Percentiles rank a stretch among this genome's conserved stretches.
Evolutionary conservation across 2,888 invertebrate genomes (phyloP).

Genomic region (Phaonia tiefii): DNA sequence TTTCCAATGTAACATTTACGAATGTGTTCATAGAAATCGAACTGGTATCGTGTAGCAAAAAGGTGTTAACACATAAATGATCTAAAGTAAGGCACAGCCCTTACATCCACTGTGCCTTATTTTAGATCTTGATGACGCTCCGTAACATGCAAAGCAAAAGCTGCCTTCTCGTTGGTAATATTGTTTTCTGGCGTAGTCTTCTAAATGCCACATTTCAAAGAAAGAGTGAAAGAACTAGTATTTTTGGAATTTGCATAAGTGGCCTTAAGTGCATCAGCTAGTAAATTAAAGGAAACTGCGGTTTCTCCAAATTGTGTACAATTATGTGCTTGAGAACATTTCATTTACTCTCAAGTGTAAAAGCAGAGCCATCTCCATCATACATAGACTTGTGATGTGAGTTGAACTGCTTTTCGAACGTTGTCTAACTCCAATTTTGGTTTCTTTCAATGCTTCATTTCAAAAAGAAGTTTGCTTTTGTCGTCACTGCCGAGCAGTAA

Average conservation of each 20-base stretch:
- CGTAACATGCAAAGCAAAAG: too few species aligned
- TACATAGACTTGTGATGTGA: background rate
- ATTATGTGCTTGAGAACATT: slow-evolving; percentile 67
- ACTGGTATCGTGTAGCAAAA: too few species aligned
- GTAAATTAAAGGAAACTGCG: slow-evolving; percentile 70
- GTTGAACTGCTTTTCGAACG: background rate
- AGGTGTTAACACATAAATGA: too few species aligned
- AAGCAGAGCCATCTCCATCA: slow-evolving; percentile 21
- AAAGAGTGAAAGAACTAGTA: slow-evolving; percentile 69
- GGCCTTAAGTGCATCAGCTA: slow-evolving; percentile 79
- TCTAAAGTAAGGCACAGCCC: too few species aligned
- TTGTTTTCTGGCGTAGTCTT: too few species aligned
- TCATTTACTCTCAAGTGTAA: slow-evolving; percentile 62
- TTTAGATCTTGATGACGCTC: slow-evolving; percentile 9
- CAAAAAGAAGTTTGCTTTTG: background rate
- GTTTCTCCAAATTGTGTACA: slow-evolving; percentile 66
- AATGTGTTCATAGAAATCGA: too few species aligned
- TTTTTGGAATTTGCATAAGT: slow-evolving; percentile 79
- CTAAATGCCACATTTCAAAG: too few species aligned
- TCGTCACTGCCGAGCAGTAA: background rate
- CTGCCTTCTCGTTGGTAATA: too few species aligned
- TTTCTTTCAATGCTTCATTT: slow-evolving; percentile 1
- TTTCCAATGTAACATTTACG: too few species aligned
- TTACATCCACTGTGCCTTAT: too few species aligned
- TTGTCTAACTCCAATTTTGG: background rate